phyloP scores from a whole-genome alignment of 2,888 invertebrate species.

The Himalopsyche japonica region DNA sequence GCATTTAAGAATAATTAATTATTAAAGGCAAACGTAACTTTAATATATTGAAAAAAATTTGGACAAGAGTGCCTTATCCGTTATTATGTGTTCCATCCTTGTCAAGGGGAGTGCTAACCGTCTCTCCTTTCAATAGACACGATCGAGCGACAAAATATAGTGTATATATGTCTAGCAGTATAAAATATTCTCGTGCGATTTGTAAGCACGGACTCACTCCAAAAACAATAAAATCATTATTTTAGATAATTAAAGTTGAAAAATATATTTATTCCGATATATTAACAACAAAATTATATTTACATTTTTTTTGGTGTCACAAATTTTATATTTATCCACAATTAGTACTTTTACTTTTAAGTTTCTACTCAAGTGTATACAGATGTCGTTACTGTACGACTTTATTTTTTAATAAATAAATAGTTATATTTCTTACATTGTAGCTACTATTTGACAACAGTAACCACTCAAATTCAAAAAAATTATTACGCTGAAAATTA shows the following conservation, averaged over 20 bases:
- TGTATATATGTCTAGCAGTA: slow-evolving; percentile 19
- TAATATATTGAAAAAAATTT: slow-evolving; percentile 48
- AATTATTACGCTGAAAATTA: too few relatives aligned
- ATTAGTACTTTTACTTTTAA: not conserved
- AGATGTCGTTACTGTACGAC: not conserved
- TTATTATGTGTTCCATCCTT: slow-evolving; percentile 83
- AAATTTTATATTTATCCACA: not conserved
- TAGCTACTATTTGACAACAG: too few relatives aligned
- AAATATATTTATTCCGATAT: not conserved
- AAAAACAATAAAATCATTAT: not conserved
- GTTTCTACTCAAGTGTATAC: not conserved
- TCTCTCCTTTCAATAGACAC: slow-evolving; percentile 99
- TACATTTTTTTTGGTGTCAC: not conserved
- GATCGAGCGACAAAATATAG: not conserved
- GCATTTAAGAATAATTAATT: too few relatives aligned
- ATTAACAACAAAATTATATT: not conserved
- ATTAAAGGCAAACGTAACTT: too few relatives aligned
- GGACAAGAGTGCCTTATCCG: slow-evolving; percentile 57
- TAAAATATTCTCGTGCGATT: not conserved
- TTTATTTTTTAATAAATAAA: too few relatives aligned
- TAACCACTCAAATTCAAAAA: too few relatives aligned
- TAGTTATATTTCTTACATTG: too few relatives aligned
- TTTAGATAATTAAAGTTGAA: not conserved
- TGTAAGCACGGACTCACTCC: not conserved
- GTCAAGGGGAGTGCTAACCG: slow-evolving; percentile 95